These are phyloP conservation scores for Chalcis sispes DNA, from an alignment of 2,888 invertebrate genomes.

Conservation along the genomic window DNA sequence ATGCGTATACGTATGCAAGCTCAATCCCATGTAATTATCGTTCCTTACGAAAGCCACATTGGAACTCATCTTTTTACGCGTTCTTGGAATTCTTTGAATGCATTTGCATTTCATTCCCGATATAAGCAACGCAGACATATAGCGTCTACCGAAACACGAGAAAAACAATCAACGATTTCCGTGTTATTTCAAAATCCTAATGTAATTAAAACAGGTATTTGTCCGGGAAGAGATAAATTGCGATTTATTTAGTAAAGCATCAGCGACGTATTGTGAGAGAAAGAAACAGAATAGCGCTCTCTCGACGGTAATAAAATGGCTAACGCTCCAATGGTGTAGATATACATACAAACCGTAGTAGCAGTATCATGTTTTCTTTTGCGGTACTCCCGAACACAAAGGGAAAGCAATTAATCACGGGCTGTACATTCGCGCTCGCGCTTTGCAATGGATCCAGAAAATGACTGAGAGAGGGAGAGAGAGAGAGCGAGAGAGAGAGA, in stretches of 20 bases:
- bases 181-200: constrained; percentile 25
- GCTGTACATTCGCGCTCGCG: constrained; percentile 16
- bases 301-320: constrained; percentile 25
- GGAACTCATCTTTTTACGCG: too few relatives aligned
- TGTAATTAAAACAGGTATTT: constrained; percentile 31
- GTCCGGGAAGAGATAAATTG: constrained; percentile 37
- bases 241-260: constrained; percentile 44
- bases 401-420: constrained; percentile 50
- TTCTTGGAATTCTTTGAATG: too few relatives aligned
- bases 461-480: not conserved
- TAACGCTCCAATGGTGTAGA: constrained; percentile 6
- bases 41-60: too few relatives aligned
- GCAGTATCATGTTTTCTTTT: constrained; percentile 24
- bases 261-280: constrained; percentile 5
- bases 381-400: constrained; percentile 23
- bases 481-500: not conserved
- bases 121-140: too few relatives aligned
- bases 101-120: too few relatives aligned
- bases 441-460: not conserved
- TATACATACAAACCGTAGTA: not conserved
- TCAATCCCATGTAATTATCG: too few relatives aligned
- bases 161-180: constrained; percentile 3
- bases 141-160: too few relatives aligned
- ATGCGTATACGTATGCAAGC: too few relatives aligned
- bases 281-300: not conserved